Conservation (phyloP, 2,888 invertebrate species). For the Pristionchus maxplancki region DNA sequence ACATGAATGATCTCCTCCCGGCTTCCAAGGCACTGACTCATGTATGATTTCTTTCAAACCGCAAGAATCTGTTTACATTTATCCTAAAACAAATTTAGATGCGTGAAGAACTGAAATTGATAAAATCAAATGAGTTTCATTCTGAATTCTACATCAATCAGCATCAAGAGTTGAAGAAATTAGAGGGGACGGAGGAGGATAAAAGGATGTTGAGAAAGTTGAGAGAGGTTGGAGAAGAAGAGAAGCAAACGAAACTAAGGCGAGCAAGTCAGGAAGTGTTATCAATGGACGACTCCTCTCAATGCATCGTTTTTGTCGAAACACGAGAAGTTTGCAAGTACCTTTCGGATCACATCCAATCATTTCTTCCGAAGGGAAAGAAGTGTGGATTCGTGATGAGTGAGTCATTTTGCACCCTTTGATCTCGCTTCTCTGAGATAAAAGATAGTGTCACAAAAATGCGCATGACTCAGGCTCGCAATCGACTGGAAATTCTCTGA, state of each 20-base stretch:
- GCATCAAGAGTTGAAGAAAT: neutral
- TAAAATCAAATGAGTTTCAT: neutral
- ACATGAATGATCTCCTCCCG: constrained; percentile 36
- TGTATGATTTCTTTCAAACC: too few species aligned
- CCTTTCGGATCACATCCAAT: neutral
- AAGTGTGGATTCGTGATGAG: constrained; percentile 10
- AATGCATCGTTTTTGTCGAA: constrained; percentile 17
- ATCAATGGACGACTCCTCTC: neutral
- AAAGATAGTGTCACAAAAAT: too few species aligned
- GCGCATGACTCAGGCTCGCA: neutral
- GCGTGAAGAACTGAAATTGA: neutral
- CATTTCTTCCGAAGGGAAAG: neutral
- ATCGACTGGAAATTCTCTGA: neutral
- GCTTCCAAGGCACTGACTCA: neutral
- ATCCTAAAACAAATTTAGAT: neutral
- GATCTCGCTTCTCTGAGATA: neutral
- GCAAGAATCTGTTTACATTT: too few species aligned
- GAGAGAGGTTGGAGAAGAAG: neutral
- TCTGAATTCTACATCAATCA: neutral
- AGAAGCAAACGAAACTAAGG: neutral
- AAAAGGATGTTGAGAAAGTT: neutral
- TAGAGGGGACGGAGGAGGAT: neutral
- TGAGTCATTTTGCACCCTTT: neutral
- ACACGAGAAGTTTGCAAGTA: constrained; percentile 9
- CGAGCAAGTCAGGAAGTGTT: neutral